Evolutionary conservation across 2,888 invertebrate species (phyloP).

Genomic region (Drosophila falleni): DNA sequence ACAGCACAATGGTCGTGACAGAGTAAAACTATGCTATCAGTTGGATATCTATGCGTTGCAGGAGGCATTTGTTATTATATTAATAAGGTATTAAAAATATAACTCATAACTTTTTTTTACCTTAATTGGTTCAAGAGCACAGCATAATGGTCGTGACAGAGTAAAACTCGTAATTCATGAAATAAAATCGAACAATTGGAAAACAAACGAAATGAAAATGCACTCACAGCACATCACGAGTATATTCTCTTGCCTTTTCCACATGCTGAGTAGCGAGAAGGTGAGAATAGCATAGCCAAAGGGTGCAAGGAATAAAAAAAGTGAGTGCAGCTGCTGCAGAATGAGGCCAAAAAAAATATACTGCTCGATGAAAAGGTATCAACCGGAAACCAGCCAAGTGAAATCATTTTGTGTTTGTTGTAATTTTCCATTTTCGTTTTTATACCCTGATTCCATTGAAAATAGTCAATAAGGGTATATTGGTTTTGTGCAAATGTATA

Average conservation of each 20-base stretch:
- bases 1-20: not conserved
- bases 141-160: not conserved
- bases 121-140: not conserved
- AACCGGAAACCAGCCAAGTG: constrained; percentile 47
- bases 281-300: constrained; percentile 7
- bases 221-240: not conserved
- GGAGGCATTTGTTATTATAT: not conserved
- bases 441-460: not conserved
- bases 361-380: constrained; percentile 39
- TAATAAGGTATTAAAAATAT: not conserved
- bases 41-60: not conserved
- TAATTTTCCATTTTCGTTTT: constrained; percentile 9
- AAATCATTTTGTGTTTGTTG: constrained; percentile 53
- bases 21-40: not conserved
- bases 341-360: constrained; percentile 32
- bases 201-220: constrained; percentile 12
- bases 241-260: not conserved
- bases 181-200: constrained; percentile 13
- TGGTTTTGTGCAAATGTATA: too few species aligned
- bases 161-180: constrained; percentile 3
- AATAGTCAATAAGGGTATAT: not conserved
- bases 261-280: constrained; percentile 10
- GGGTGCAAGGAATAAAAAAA: not conserved
- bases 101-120: not conserved
- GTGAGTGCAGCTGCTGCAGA: constrained; percentile 38